Conservation (phyloP, 2,113 vertebrate genomes). For the Ailurus styani region DNA sequence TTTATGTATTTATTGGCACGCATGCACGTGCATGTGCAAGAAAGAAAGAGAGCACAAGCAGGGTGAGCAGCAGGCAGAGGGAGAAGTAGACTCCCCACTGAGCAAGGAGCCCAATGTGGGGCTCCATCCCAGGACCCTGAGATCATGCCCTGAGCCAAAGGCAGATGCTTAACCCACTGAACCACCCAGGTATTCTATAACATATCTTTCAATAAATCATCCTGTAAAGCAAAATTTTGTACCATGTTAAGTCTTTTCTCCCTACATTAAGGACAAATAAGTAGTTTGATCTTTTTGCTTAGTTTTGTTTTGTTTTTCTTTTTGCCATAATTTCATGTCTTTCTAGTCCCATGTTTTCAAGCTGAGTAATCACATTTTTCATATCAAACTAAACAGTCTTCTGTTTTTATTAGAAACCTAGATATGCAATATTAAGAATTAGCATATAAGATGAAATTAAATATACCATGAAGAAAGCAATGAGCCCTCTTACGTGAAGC, state of each 20-base stretch:
- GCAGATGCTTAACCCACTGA: not conserved
- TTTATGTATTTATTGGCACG: not conserved
- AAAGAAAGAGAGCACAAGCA: not conserved
- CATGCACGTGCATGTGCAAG: no score
- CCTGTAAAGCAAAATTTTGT: not conserved
- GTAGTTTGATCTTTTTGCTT: not conserved
- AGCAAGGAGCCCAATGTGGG: not conserved
- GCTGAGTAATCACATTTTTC: not conserved
- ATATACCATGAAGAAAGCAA: not conserved
- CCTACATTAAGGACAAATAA: not conserved
- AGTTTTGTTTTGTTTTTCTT: not conserved
- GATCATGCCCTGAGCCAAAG: not conserved
- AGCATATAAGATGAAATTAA: not conserved
- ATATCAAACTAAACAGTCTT: not conserved
- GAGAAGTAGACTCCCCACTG: not conserved
- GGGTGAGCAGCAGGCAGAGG: not conserved
- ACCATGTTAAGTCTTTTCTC: not conserved
- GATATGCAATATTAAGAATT: not conserved
- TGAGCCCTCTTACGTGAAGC: not conserved
- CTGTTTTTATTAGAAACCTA: not conserved
- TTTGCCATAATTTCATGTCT: not conserved
- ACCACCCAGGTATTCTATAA: not conserved
- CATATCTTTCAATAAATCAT: not conserved
- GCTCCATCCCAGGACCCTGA: not conserved
- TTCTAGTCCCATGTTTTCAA: not conserved